phyloP scores from a whole-genome alignment of 2,797 vertebrate species.

The Alcedo quadribrachys region DNA sequence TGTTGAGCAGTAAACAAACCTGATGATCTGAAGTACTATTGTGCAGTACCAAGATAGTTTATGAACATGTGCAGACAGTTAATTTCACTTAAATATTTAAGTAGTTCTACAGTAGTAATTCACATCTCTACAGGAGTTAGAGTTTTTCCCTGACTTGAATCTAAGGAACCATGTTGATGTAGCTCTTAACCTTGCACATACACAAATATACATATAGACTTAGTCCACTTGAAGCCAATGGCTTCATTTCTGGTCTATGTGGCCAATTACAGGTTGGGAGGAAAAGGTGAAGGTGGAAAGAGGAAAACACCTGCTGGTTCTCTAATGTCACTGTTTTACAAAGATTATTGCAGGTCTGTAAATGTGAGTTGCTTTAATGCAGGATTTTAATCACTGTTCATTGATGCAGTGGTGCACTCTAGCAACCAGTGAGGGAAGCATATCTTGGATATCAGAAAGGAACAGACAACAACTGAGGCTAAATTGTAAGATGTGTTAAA shows the following conservation, averaged over 20 bases:
- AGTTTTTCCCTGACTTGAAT: background rate
- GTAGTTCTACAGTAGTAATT: background rate
- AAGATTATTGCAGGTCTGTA: background rate
- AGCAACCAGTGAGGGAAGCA: background rate
- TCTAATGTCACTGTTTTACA: background rate
- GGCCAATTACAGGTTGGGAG: background rate
- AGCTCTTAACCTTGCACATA: background rate
- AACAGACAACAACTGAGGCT: background rate
- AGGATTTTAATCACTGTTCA: background rate
- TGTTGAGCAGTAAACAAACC: background rate
- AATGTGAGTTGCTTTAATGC: background rate
- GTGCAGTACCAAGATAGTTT: background rate
- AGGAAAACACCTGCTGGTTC: background rate
- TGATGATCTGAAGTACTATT: background rate
- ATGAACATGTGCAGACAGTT: background rate
- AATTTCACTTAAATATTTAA: background rate
- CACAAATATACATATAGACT: rapidly evolving
- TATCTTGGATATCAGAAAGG: background rate
- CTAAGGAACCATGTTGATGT: background rate
- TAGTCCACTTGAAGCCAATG: background rate
- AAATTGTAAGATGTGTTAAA: background rate
- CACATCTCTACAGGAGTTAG: background rate
- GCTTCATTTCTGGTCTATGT: background rate
- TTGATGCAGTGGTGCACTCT: background rate
- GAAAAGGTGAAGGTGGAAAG: background rate